These are phyloP conservation scores for Turritopsis dohrnii DNA, from an alignment of 30 jellyfish, hydroid and myxozoan species.

Conservation along the genomic window DNA sequence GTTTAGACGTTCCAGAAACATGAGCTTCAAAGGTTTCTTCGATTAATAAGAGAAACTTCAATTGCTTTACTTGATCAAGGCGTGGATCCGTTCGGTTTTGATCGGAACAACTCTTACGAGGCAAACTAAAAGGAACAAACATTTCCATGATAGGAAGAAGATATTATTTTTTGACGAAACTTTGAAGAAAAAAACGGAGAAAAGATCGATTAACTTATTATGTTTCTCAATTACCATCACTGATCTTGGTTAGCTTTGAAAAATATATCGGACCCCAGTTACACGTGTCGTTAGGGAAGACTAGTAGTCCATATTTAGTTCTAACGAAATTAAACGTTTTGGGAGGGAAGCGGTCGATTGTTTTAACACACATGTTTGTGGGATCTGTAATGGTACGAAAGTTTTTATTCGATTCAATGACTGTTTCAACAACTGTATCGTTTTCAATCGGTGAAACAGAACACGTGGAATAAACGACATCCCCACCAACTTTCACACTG, in stretches of 20 bases:
- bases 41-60: slow-evolving; percentile 58
- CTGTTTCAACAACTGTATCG: slow-evolving; percentile 42
- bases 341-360: background rate
- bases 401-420: slow-evolving; percentile 3
- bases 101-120: background rate
- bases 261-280: slow-evolving; percentile 87
- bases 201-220: background rate
- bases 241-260: background rate
- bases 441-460: slow-evolving; percentile 64
- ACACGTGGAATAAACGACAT: slow-evolving; percentile 72
- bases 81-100: slow-evolving; percentile 56
- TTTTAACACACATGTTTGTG: background rate
- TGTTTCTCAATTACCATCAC: background rate
- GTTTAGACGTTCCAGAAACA: slow-evolving; percentile 45
- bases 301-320: slow-evolving; percentile 32
- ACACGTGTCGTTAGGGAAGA: slow-evolving; percentile 28
- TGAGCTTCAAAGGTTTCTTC: slow-evolving; percentile 59
- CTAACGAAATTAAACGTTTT: slow-evolving; percentile 16
- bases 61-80: slow-evolving; percentile 48
- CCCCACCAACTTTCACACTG: slow-evolving; percentile 54
- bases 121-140: background rate
- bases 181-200: too few species aligned
- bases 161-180: too few species aligned
- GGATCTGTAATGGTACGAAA: slow-evolving; percentile 5
- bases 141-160: too few species aligned